Evolutionary conservation across 2,113 vertebrate genomes (phyloP).

Genomic region (Lutjanus erythropterus): DNA sequence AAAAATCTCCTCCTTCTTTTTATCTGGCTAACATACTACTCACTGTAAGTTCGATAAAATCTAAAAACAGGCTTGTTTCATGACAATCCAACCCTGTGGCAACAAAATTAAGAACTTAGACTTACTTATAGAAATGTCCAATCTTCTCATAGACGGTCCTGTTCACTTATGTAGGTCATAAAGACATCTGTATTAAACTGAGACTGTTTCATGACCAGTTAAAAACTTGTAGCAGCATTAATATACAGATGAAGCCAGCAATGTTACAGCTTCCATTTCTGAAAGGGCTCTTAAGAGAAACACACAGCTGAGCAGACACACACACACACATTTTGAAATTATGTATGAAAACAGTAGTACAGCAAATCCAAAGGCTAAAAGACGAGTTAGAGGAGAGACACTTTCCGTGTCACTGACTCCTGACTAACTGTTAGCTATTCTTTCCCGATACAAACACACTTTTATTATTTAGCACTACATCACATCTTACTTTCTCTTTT

Average conservation of each 20-base stretch:
- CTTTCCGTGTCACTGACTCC: slow-evolving; percentile 19
- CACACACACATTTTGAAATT: not conserved
- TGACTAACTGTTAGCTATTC: slow-evolving; percentile 22
- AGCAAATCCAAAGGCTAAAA: slow-evolving; percentile 17
- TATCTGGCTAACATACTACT: too few species aligned
- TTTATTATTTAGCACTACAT: slow-evolving; percentile 28
- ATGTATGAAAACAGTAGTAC: slow-evolving; percentile 25
- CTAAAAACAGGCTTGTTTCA: too few species aligned
- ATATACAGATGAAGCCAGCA: not conserved
- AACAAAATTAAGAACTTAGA: too few species aligned
- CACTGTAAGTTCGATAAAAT: too few species aligned
- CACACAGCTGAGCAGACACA: not conserved
- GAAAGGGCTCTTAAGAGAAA: not conserved
- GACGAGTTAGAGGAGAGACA: slow-evolving; percentile 6
- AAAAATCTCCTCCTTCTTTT: too few species aligned
- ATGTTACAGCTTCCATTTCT: not conserved
- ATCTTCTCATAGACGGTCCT: too few species aligned
- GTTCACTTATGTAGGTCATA: too few species aligned
- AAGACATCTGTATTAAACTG: too few species aligned
- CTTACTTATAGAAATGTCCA: too few species aligned
- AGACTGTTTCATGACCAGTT: too few species aligned
- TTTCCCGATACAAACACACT: not conserved
- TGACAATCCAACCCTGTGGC: too few species aligned
- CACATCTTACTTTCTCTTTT: slow-evolving; percentile 1
- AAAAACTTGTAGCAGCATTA: too few species aligned